A percentile compares a stretch with the other conserved stretches of the same genome.
Conservation (phyloP, 2,888 invertebrate genomes). For the Drosophila subsilvestris region DNA sequence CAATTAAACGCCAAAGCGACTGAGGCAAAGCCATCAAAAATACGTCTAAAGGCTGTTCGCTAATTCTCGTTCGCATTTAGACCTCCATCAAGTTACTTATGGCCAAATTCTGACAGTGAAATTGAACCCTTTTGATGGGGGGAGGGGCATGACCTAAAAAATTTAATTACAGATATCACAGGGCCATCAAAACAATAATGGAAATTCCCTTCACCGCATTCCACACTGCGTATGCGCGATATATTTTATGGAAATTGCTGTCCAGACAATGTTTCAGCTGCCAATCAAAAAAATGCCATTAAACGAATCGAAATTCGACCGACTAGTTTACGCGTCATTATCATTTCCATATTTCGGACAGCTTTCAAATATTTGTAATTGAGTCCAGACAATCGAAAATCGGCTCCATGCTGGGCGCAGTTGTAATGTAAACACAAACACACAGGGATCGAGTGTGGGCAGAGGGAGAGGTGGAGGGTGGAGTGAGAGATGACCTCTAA, state of each 20-base stretch:
- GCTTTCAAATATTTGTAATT: constrained; percentile 17
- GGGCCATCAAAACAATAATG: constrained; percentile 23
- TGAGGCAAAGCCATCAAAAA: constrained; percentile 13
- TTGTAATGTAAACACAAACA: constrained; percentile 30
- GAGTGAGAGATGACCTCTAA: constrained; percentile 56
- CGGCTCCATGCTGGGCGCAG: constrained; percentile 11
- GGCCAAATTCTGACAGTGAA: constrained; percentile 5
- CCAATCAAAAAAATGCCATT: constrained; percentile 32
- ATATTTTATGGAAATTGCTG: constrained; percentile 24
- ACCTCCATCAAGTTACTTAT: constrained; percentile 23
- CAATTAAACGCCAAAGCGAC: constrained; percentile 26
- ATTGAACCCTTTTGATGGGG: neutral
- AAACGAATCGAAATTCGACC: constrained; percentile 12
- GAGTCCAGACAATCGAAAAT: constrained; percentile 4
- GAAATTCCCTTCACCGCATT: constrained; percentile 25
- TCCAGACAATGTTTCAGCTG: constrained; percentile 5
- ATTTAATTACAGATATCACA: constrained; percentile 50
- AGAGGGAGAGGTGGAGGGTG: neutral
- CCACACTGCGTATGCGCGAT: constrained; percentile 68
- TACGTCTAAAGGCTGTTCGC: constrained; percentile 32
- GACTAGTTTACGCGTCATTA: constrained; percentile 35
- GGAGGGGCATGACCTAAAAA: constrained; percentile 15
- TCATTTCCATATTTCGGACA: constrained; percentile 32
- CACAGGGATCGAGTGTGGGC: constrained; percentile 2
- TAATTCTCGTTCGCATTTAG: constrained; percentile 11